Evolutionary conservation across 2,797 vertebrate genomes (phyloP).

Genomic region (Cyclopterus lumpus): DNA sequence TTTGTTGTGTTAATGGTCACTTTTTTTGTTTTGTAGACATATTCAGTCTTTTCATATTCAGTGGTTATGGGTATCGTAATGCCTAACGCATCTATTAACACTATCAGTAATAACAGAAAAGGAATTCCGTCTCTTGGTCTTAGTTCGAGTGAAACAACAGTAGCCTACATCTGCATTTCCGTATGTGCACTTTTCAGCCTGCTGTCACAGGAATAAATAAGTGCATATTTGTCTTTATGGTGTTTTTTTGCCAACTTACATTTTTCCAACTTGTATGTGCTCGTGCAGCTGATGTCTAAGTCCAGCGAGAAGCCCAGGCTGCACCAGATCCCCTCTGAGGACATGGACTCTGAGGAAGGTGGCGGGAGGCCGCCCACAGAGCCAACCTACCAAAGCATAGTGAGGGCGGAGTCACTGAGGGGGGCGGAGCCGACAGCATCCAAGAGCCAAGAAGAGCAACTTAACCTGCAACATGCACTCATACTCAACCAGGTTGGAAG

Average conservation of each 20-base stretch:
- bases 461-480: conserved; percentile 84
- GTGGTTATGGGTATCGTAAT: not conserved
- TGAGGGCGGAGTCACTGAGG: conserved; percentile 75
- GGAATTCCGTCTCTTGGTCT: not conserved
- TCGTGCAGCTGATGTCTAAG: conserved; percentile 85
- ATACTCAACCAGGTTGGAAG: conserved; percentile 82
- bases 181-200: not conserved
- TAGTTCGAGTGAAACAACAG: no score
- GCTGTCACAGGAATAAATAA: not conserved
- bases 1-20: not conserved
- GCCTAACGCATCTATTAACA: not conserved
- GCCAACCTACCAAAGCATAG: conserved; percentile 68
- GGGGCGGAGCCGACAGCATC: conserved; percentile 70
- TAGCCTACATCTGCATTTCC: not conserved
- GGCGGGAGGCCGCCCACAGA: conserved; percentile 69
- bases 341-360: conserved; percentile 90
- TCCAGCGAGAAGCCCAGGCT: conserved; percentile 93
- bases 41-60: no score
- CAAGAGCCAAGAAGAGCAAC: conserved; percentile 81
- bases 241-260: not conserved
- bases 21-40: not conserved
- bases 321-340: conserved; percentile 94
- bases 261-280: not conserved
- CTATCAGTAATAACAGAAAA: not conserved
- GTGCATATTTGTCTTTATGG: not conserved